Evolutionary conservation across 2,888 invertebrate species (phyloP), one percentile per base, ranked within the genome.

Genomic region (Caradrina clavipalpis): DNA sequence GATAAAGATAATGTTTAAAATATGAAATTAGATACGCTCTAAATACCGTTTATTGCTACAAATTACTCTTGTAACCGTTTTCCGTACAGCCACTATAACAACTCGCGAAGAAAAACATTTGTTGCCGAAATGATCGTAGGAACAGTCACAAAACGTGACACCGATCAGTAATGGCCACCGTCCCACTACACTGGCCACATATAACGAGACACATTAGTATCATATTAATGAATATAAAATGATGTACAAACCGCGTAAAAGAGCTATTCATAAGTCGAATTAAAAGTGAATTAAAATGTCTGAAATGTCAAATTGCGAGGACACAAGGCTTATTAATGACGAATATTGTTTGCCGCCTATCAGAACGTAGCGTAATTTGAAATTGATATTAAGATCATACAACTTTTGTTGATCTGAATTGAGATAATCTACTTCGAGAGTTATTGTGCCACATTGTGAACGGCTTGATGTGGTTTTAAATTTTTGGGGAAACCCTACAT

Each of bases 301-400:
- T 93, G 92, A 95, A 94, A 95, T 93, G 93, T 94, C 94, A 92
- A 95, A 95, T 93, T 92, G 92, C 91, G 91, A 92, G 94, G 92
- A 93, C 92, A 88, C 87, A 87, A 88, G 86, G 91, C 91, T 90
- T 93, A 92, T 93, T 94, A 94, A 89, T 86, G 87, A 85, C 84
- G 84, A 83, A 87, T 88, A 86, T 87, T 76, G 73, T 77, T 63
- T 76, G 78, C 80, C 73, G 72, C 19, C 82, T 74, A 60, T 93
- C 69, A 93, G 86, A 94, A 85, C 85, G 87, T 69, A 39, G 50
- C 57, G 87, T 84, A 86, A 78, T 51, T 51, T 51, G 13, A n/a
- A 55, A 70, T 26, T 54, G 7, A 49, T n/a, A 22, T 42, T 17
- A 49, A 49, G 8, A 49, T 5, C 19, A 19, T 11, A 47, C 15